phyloP scores from a whole-genome alignment of 2,797 vertebrate species.

The Arctocebus calabarensis region DNA sequence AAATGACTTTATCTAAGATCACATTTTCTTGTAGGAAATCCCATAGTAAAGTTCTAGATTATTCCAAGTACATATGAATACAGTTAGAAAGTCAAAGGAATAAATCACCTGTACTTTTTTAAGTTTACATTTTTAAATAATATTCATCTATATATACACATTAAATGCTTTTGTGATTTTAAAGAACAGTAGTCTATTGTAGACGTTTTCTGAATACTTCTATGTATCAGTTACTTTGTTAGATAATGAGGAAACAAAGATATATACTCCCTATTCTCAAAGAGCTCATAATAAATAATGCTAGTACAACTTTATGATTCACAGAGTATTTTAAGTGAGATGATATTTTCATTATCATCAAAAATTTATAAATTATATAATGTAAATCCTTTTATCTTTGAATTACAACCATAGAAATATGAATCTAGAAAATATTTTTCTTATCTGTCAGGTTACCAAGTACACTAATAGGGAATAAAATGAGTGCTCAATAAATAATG shows the following conservation, averaged over 20 bases:
- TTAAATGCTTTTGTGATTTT: slow-evolving; percentile 35
- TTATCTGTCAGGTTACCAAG: slow-evolving; percentile 9
- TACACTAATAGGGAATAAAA: neutral
- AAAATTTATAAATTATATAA: slow-evolving; percentile 8
- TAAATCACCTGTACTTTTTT: slow-evolving; percentile 28
- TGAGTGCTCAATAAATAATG: slow-evolving; percentile 25
- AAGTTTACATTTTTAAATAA: slow-evolving; percentile 53
- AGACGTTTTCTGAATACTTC: slow-evolving; percentile 37
- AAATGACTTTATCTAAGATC: neutral
- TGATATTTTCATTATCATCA: slow-evolving; percentile 18
- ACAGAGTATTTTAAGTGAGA: slow-evolving; percentile 15
- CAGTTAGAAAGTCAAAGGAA: slow-evolving; percentile 45
- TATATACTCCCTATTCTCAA: neutral
- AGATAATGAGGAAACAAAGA: neutral
- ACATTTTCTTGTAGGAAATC: neutral
- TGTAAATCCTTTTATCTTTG: slow-evolving; percentile 6
- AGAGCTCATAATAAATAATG: neutral
- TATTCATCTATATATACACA: neutral
- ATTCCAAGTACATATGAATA: slow-evolving; percentile 13
- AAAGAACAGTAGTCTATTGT: slow-evolving; percentile 14
- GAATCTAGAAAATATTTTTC: neutral
- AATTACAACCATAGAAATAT: neutral
- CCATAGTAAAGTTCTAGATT: neutral
- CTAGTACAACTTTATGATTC: neutral
- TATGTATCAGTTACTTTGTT: neutral